phyloP scores from a whole-genome alignment of 2,113 vertebrate species.

The mouse (Mus musculus) region DNA sequence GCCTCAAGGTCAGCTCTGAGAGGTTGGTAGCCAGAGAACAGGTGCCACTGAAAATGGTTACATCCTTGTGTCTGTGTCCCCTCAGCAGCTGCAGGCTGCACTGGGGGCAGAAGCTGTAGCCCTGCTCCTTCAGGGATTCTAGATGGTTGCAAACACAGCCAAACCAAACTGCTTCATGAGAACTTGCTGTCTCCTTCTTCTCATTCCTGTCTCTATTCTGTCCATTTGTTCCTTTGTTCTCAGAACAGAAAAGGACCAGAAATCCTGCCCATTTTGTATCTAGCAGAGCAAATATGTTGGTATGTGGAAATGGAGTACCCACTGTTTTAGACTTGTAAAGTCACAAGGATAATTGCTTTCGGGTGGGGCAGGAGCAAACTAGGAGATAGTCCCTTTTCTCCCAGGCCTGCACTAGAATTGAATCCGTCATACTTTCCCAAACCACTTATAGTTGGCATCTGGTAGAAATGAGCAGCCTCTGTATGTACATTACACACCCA shows the following conservation, averaged over 20 bases:
- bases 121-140: neutral
- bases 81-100: neutral
- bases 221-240: neutral
- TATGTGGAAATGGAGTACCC: neutral
- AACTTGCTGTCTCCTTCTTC: too few species aligned
- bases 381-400: neutral
- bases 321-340: neutral
- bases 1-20: neutral
- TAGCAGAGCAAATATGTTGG: neutral
- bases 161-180: neutral
- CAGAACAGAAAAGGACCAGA: neutral
- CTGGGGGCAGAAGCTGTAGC: rapidly evolving
- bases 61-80: rapidly evolving
- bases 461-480: neutral
- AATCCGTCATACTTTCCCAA: neutral
- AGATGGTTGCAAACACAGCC: rapidly evolving
- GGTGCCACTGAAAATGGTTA: neutral
- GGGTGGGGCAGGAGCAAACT: neutral
- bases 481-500: too few species aligned
- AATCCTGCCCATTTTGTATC: neutral
- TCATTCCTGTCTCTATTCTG: too few species aligned
- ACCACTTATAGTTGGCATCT: too few species aligned
- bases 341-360: neutral
- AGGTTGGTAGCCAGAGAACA: neutral
- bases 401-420: rapidly evolving